phyloP scores from a whole-genome alignment of 2,888 invertebrate genomes.

The Empis livida region DNA sequence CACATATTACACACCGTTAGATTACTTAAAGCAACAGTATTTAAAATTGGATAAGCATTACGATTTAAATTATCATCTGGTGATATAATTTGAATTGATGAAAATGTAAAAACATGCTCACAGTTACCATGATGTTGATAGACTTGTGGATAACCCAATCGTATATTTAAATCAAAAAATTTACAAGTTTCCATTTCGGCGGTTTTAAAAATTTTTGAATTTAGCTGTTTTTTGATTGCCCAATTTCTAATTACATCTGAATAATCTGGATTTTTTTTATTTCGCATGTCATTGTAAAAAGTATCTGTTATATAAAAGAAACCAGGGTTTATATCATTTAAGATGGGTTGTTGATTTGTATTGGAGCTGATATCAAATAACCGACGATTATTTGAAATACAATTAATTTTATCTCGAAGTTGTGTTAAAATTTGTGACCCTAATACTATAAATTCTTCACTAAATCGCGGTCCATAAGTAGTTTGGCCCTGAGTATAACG shows the following conservation, averaged over 20 bases:
- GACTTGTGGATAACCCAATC: slow-evolving; percentile 53
- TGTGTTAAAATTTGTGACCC: slow-evolving; percentile 55
- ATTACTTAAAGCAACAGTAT: slow-evolving; percentile 38
- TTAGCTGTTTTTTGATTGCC: slow-evolving; percentile 35
- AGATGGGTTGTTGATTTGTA: slow-evolving; percentile 27
- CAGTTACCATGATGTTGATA: slow-evolving; percentile 87
- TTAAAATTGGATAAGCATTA: slow-evolving; percentile 46
- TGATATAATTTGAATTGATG: slow-evolving; percentile 52
- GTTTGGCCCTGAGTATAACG: slow-evolving; percentile 24
- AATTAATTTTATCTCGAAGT: slow-evolving; percentile 60
- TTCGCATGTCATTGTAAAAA: slow-evolving; percentile 64
- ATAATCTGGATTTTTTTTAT: slow-evolving; percentile 47
- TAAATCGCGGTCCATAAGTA: slow-evolving; percentile 32
- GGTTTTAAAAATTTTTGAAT: slow-evolving; percentile 32
- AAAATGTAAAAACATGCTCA: slow-evolving; percentile 77
- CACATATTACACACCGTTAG: slow-evolving; percentile 55
- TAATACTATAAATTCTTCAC: slow-evolving; percentile 48
- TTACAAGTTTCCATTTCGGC: slow-evolving; percentile 43
- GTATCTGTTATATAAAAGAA: slow-evolving; percentile 66
- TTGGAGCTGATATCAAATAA: slow-evolving; percentile 46
- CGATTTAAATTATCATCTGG: slow-evolving; percentile 36
- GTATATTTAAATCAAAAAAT: slow-evolving; percentile 40
- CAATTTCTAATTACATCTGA: slow-evolving; percentile 51
- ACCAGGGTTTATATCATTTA: slow-evolving; percentile 36
- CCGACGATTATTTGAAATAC: slow-evolving; percentile 53